Percentiles rank a stretch among this genome's conserved stretches.
These are phyloP conservation scores for Paradisaea rubra DNA, from an alignment of 2,113 vertebrate species.

Conservation along the genomic window DNA sequence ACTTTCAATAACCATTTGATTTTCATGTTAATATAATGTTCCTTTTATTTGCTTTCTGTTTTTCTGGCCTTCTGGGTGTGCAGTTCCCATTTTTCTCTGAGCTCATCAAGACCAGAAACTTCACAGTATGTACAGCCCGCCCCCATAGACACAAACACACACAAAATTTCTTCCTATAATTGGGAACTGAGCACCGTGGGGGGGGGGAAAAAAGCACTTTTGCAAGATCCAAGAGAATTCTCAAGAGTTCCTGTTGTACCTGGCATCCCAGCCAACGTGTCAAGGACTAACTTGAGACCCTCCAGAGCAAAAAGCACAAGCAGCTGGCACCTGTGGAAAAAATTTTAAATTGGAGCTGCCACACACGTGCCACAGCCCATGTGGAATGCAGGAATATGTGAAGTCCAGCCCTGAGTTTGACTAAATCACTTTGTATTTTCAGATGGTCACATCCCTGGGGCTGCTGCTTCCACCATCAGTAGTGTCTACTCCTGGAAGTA, in stretches of 20 bases:
- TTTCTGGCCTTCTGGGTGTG: not conserved
- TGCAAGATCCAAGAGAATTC: not conserved
- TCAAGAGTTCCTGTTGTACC: not conserved
- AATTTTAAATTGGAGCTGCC: not conserved
- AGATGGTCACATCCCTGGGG: not conserved
- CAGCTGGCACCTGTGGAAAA: not conserved
- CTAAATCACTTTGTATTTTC: not conserved
- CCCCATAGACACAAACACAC: not conserved
- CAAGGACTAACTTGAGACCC: not conserved
- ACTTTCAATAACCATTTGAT: not conserved
- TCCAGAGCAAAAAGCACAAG: not conserved
- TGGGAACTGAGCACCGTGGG: not conserved
- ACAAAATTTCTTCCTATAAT: not conserved
- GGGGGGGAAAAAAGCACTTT: not conserved
- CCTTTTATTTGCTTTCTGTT: not conserved
- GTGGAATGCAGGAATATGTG: not conserved
- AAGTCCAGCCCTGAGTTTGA: not conserved
- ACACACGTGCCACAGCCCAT: accelerated
- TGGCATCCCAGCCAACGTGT: not conserved
- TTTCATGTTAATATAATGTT: not conserved
- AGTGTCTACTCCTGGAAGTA: not conserved
- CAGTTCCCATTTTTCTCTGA: not conserved
- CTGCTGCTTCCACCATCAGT: not conserved
- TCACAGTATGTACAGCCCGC: not conserved
- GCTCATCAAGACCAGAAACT: not conserved